Percentiles rank a stretch among this genome's conserved stretches.
Evolutionary conservation across 1,140 invertebrate genomes (phyloP).

Genomic region (Cotesia vestalis): DNA sequence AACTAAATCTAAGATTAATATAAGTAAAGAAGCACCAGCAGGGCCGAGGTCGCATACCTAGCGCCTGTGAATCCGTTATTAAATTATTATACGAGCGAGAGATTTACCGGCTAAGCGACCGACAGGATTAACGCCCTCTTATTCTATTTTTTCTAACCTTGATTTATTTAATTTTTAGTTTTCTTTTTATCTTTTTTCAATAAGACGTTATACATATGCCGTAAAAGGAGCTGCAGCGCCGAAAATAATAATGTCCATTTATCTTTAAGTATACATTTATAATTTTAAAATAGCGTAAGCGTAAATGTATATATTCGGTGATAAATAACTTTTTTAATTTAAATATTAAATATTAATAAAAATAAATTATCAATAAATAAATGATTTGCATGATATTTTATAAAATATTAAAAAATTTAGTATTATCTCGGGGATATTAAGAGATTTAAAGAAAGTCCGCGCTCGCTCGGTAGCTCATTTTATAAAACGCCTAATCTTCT

Average conservation of each 20-base stretch:
- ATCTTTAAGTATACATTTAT: conserved; percentile 2
- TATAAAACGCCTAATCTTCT: conserved; percentile 33
- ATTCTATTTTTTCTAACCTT: conserved; percentile 17
- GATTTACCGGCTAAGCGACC: conserved; percentile 54
- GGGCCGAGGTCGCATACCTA: conserved; percentile 25
- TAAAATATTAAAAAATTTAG: conserved; percentile 5
- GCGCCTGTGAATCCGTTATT: conserved; percentile 51
- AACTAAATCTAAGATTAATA: neutral
- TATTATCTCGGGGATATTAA: conserved; percentile 7
- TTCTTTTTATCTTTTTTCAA: neutral
- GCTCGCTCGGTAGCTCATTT: conserved; percentile 6
- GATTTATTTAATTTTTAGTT: conserved; percentile 19
- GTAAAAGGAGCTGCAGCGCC: neutral
- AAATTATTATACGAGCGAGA: conserved; percentile 56
- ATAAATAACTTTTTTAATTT: neutral
- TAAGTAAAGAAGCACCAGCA: conserved; percentile 8
- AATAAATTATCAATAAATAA: too few relatives aligned
- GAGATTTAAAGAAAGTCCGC: conserved; percentile 1
- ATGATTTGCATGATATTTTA: neutral
- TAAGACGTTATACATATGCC: too few relatives aligned
- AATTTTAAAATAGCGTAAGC: conserved; percentile 3
- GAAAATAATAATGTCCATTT: neutral
- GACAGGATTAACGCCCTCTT: conserved; percentile 43
- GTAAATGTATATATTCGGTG: too few relatives aligned
- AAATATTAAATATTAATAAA: conserved; percentile 15